Evolutionary conservation across 2,113 vertebrate species (phyloP).

Genomic region (Corynorhinus townsendii): DNA sequence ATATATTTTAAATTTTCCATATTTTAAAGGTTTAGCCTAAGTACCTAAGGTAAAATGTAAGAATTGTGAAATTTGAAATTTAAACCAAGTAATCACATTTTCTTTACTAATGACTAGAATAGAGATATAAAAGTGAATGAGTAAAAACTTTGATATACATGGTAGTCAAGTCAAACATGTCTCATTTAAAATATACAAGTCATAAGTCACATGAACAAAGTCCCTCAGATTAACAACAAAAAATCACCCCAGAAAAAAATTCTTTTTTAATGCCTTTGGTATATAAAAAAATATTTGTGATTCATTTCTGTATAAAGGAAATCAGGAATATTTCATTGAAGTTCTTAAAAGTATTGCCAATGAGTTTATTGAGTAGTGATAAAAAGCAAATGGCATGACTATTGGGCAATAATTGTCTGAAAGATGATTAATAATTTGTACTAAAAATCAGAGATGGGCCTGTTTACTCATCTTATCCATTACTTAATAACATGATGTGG

Average conservation of each 20-base stretch:
- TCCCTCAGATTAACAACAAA: neutral
- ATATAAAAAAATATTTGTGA: conserved; percentile 16
- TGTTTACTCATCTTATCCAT: neutral
- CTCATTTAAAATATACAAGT: neutral
- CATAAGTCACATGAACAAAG: neutral
- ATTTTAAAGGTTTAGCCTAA: conserved; percentile 22
- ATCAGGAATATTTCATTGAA: neutral
- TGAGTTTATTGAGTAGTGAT: neutral
- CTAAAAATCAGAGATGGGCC: neutral
- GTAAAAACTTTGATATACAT: neutral
- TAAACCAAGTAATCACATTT: conserved; percentile 16
- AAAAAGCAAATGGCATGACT: neutral
- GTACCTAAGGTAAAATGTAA: conserved; percentile 8
- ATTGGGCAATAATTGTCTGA: neutral
- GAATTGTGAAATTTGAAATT: neutral
- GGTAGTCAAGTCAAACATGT: neutral
- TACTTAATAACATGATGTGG: neutral
- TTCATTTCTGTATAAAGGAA: conserved; percentile 31
- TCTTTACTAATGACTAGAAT: conserved; percentile 12
- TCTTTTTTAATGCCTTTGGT: neutral
- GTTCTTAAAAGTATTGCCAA: neutral
- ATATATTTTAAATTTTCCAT: neutral
- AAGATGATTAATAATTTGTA: neutral
- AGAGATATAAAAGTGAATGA: neutral
- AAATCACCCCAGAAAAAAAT: neutral